Base-by-base conservation (phyloP, 2,888 invertebrate species). In the Ormyrus thymus region DNA sequence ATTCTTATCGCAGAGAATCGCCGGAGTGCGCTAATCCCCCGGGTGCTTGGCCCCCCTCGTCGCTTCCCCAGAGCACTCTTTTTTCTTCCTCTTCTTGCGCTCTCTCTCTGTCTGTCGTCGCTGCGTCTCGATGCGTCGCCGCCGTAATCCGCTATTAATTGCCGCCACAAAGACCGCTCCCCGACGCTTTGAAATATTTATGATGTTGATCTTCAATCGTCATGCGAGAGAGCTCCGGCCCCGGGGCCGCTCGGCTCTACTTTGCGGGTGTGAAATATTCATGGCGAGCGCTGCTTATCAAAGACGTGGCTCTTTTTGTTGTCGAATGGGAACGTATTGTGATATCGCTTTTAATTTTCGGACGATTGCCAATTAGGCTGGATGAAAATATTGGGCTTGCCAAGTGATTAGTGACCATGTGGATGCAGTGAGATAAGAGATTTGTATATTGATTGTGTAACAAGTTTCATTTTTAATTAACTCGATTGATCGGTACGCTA, bases 131-230 rank as follows among this genome's bases (percentile, higher is more conserved):
- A 79, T 79, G 80, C 81, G 61, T 73, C 78, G 78, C 66, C 58
- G 59, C 55, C 48, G 85, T 89, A 89, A 89, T 89, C 88, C 89
- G 86, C 88, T 87, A 89, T 89, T 89, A 89, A 89, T 89, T 89
- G 89, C 87, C 85, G 84, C 86, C 86, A 86, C 89, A 88, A 87
- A 87, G 86, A 69, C 70, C 51, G 13, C 46, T 46, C 46, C 4
- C 61, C 11, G 43, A 55, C 11, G 69, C 76, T 76, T 81, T 81
- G 78, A 81, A 81, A 81, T 81, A 79, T 81, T 81, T 76, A 81
- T 66, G 76, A 76, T 79, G 76, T 74, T 76, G 76, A 81, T 79
- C 76, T 76, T 76, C 81, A 79, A 74, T 79, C 81, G 73, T 79
- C 73, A 69, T 73, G 70, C 58, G 51, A 15, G 50, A 15, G 46